Conservation (phyloP, 2,113 vertebrate genomes). For the Herpetotheres cachinnans region DNA sequence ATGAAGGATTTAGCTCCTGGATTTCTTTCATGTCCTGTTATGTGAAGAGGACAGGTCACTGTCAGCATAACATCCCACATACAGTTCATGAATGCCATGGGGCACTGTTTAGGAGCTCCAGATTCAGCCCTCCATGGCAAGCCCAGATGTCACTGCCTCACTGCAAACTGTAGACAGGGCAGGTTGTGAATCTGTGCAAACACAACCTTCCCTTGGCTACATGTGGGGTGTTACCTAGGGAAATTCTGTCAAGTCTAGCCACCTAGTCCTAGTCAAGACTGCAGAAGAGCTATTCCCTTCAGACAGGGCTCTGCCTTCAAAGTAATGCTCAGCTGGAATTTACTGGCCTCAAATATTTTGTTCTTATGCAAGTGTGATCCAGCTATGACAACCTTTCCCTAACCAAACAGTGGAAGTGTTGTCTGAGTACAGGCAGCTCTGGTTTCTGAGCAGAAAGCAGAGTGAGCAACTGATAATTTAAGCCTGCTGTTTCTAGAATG, state of each 20-base stretch:
- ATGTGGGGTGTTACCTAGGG: not conserved
- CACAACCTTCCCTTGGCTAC: not conserved
- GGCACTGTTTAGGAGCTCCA: not conserved
- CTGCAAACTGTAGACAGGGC: not conserved
- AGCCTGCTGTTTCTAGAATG: slow-evolving; percentile 6
- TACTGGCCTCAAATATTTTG: not conserved
- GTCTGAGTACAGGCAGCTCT: not conserved
- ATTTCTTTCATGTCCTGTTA: not conserved
- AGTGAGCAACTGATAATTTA: not conserved
- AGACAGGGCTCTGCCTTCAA: not conserved
- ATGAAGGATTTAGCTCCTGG: not conserved
- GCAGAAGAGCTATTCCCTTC: not conserved
- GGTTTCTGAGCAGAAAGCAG: not conserved
- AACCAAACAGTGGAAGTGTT: not conserved
- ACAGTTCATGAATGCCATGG: not conserved
- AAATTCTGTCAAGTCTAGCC: not conserved
- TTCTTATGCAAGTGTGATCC: not conserved
- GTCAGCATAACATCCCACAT: not conserved
- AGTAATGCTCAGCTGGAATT: not conserved
- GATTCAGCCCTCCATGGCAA: not conserved
- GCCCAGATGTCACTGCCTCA: not conserved
- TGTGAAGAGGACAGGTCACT: not conserved
- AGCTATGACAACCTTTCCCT: not conserved
- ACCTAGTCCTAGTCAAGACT: not conserved
- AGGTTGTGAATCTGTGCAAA: not conserved